phyloP scores from a whole-genome alignment of 1,140 invertebrate genomes.

The Drosophila quadrilineata region DNA sequence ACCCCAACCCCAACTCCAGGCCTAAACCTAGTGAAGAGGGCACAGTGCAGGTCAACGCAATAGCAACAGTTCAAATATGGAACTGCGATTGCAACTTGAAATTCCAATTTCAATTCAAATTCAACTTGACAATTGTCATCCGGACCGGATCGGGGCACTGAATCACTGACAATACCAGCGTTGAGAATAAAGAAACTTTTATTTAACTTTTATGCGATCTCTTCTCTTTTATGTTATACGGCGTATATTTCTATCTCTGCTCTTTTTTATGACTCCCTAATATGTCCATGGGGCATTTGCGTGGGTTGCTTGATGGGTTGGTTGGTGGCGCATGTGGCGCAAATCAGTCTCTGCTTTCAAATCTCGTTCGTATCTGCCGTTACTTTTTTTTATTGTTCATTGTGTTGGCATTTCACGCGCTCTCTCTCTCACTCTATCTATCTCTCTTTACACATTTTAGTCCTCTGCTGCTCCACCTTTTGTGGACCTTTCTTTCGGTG shows the following conservation, averaged over 20 bases:
- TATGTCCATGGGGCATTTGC: conserved; percentile 60
- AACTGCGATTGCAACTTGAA: neutral
- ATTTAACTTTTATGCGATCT: conserved; percentile 69
- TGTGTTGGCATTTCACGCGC: no score
- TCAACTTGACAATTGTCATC: conserved; percentile 22
- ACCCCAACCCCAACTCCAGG: no score
- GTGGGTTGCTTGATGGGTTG: neutral
- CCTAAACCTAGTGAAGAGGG: no score
- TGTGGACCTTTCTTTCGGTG: neutral
- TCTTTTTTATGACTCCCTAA: conserved; percentile 62
- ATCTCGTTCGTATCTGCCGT: conserved; percentile 21
- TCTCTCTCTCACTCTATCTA: neutral
- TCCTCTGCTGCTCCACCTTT: conserved; percentile 13
- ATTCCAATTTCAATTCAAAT: neutral
- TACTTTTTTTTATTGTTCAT: conserved; percentile 28
- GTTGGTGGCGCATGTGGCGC: neutral
- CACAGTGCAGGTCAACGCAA: conserved; percentile 24
- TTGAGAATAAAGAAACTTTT: conserved; percentile 57
- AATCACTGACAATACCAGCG: conserved; percentile 1
- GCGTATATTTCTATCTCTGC: no score
- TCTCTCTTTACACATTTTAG: neutral
- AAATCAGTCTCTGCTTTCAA: conserved; percentile 20
- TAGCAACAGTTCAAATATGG: no score
- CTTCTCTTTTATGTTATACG: conserved; percentile 1
- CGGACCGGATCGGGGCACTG: no score